phyloP scores from a whole-genome alignment of 2,888 invertebrate genomes.

The Caenorhabditis wallacei region DNA sequence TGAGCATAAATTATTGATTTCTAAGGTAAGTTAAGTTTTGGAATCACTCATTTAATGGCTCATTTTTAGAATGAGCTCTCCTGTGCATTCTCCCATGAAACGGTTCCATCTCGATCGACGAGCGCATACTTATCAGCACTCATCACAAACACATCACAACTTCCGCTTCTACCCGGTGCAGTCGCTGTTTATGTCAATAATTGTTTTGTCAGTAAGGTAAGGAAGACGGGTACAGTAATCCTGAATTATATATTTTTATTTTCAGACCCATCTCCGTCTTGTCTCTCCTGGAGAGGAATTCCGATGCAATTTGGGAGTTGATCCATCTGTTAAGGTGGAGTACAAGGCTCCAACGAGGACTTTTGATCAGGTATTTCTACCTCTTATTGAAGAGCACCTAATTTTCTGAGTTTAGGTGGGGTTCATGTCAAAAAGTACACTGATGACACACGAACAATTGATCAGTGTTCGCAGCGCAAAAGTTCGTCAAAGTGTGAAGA shows the following conservation, averaged over 20 bases:
- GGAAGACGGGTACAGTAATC: conserved; percentile 50
- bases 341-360: conserved; percentile 83
- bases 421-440: conserved; percentile 82
- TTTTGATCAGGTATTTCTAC: conserved; percentile 77
- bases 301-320: conserved; percentile 84
- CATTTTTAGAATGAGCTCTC: conserved; percentile 83
- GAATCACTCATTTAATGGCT: neutral
- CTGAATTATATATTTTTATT: neutral
- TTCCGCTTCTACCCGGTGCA: conserved; percentile 84
- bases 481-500: conserved; percentile 77
- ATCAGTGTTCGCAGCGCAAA: conserved; percentile 84
- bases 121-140: conserved; percentile 84
- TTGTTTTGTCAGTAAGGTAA: conserved; percentile 84
- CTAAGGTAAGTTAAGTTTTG: conserved; percentile 52
- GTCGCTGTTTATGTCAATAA: conserved; percentile 84
- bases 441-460: conserved; percentile 81
- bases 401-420: conserved; percentile 77
- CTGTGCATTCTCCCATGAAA: conserved; percentile 84
- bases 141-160: conserved; percentile 83
- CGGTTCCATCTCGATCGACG: conserved; percentile 83
- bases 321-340: conserved; percentile 84
- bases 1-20: conserved; percentile 82
- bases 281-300: conserved; percentile 84
- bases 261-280: conserved; percentile 81
- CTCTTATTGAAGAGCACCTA: no score